A percentile compares a stretch with the other conserved stretches of the same genome.
Evolutionary conservation across 2,888 invertebrate genomes (phyloP).

Genomic region (Cistogaster globosa): DNA sequence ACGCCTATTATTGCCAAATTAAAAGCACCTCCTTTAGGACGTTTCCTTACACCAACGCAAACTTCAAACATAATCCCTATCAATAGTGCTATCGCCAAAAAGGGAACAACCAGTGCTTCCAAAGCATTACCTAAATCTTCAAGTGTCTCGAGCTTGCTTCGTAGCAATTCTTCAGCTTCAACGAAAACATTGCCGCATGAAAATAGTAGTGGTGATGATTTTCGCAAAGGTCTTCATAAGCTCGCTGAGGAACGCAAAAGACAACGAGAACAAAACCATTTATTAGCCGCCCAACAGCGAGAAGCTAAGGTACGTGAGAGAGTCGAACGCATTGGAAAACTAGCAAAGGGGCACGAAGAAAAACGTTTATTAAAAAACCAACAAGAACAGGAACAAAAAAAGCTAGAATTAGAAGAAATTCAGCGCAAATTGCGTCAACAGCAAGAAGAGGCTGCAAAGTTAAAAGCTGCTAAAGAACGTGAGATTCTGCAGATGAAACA

Average conservation of each 20-base stretch:
- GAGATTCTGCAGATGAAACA: slow-evolving; percentile 78
- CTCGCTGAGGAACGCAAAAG: slow-evolving; percentile 81
- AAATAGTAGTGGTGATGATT: slow-evolving; percentile 80
- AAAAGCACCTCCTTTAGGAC: slow-evolving; percentile 75
- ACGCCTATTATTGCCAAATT: slow-evolving; percentile 79
- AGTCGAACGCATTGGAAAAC: slow-evolving; percentile 79
- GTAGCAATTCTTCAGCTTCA: slow-evolving; percentile 72
- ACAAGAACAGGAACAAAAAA: slow-evolving; percentile 79
- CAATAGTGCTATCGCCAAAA: slow-evolving; percentile 74
- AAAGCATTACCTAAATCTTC: slow-evolving; percentile 77
- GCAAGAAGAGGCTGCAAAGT: slow-evolving; percentile 76
- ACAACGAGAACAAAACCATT: slow-evolving; percentile 81
- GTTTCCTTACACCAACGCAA: slow-evolving; percentile 81
- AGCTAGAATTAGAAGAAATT: slow-evolving; percentile 80
- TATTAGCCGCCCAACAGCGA: slow-evolving; percentile 79
- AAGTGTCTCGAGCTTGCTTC: slow-evolving; percentile 74
- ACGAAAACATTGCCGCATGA: slow-evolving; percentile 78
- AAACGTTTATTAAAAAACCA: slow-evolving; percentile 78
- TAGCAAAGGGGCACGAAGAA: slow-evolving; percentile 81
- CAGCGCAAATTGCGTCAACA: slow-evolving; percentile 78
- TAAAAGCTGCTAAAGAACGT: slow-evolving; percentile 76
- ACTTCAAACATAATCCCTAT: slow-evolving; percentile 72
- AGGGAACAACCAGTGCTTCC: slow-evolving; percentile 79
- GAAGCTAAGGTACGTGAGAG: slow-evolving; percentile 82
- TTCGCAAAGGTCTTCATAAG: slow-evolving; percentile 78